A percentile compares a stretch with the other conserved stretches of the same genome.
Conservation (phyloP, 2,113 vertebrate genomes). For the Ranitomeya imitator region DNA sequence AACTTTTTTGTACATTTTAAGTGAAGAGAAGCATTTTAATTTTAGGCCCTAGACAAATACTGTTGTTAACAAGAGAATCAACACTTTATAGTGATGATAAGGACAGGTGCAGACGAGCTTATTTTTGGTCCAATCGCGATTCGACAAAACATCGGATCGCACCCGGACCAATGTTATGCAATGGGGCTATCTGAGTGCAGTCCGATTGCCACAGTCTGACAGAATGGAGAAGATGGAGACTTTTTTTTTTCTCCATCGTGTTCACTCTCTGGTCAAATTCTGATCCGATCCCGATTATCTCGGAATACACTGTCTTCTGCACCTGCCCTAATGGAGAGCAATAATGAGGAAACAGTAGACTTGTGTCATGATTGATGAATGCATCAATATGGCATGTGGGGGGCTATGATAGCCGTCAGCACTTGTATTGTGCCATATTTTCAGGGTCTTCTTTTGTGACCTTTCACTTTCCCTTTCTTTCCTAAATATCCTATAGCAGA, state of each 20-base stretch:
- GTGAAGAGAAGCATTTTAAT: neutral
- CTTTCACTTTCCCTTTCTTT: neutral
- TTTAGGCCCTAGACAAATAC: neutral
- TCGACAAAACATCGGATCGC: no score
- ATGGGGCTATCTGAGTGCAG: no score
- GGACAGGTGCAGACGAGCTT: no score
- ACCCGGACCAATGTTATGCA: no score
- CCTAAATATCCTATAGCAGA: neutral
- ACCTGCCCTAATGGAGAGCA: neutral
- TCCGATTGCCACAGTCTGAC: no score
- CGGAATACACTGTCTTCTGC: no score
- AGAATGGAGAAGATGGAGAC: no score
- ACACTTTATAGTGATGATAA: neutral
- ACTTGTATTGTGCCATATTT: neutral
- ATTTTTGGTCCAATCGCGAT: no score
- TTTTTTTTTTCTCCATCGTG: no score
- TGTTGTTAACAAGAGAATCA: neutral
- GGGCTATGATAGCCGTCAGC: neutral
- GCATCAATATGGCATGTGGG: neutral
- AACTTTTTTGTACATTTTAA: neutral
- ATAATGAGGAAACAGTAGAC: neutral
- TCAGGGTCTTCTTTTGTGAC: neutral
- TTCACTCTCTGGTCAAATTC: no score
- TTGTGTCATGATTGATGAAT: neutral
- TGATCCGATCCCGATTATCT: no score